Base-by-base conservation (phyloP, 2,888 invertebrate genomes). In the Euzetes globulus region DNA sequence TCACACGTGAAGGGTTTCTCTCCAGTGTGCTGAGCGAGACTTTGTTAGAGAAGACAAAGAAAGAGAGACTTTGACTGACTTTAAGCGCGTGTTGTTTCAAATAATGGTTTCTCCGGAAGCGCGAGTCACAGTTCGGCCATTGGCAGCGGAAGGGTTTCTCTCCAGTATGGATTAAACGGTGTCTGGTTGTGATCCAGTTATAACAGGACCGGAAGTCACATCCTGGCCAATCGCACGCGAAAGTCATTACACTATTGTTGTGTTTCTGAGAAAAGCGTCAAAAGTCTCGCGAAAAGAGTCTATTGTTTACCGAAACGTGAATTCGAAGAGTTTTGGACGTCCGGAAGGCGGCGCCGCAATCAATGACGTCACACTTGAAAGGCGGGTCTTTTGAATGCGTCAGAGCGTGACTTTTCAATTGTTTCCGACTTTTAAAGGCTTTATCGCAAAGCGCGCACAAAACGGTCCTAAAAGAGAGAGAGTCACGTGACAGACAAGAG, bases 171-270 rank as follows among this genome's bases (percentile, higher is more conserved):
- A 55, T 55, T n/a, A 19, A 19, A 4, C 22, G 3, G 13, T 55
- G 55, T n/a, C 55, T n/a, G 3, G 7, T 11, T 22, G 22, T 19
- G 9, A 60, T 29, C 60, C 60, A 60, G 11, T 60, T 60, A 17
- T 60, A 60, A 13, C 7, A 19, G 2, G 60, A 60, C 19, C 3
- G 9, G 60, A 60, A 60, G 1, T 60, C 60, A 29, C 60, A 60
- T 25, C 60, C 60, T 4, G 60, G 60, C 60, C 60, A 60, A 60
- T 27, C 27, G 29, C 60, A 60, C 29, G 60, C 15, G 33, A 60
- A 60, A 1, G 2, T 13, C 15, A 11, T 7, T 11, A 29, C 22
- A 1, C 9, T 25, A 7, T 29, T 29, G 4, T 4, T 7, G 60
- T 60, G 60, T 60, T 17, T 60, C 60, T 60, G 58, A 22, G n/a